Evolutionary conservation across 2,797 vertebrate genomes (phyloP), one percentile per base, ranked within the genome.

Genomic region (Chrysocyon brachyurus): DNA sequence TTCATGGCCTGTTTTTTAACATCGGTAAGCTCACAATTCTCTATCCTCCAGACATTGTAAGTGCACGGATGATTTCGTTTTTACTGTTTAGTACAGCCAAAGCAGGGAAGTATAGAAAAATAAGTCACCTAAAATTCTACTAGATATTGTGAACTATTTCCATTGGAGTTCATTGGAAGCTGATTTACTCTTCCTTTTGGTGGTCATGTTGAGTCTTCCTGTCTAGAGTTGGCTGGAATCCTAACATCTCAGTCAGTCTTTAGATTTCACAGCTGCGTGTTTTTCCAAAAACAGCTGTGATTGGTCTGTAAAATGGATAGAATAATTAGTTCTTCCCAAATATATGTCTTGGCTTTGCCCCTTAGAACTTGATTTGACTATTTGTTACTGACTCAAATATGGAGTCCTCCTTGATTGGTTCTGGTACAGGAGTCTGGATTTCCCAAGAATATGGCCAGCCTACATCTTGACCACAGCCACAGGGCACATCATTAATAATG

Each of bases 91-190:
- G 54, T 63, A 46, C 3, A 72, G 90, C 59, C 59, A 61, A 64
- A 59, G n/a, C 64, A 82, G 70, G 90, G 81, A 95, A 94, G 36
- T 40, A 40, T 22, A 94, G 89, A 86, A 70, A 89, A 89, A 77
- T 46, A 16, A 95, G 73, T 61, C 26, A 75, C 52, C 31, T 90
- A 12, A 16, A 88, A 46, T 78, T 49, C 40, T 73, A 22, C 68
- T 91, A 24, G 57, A 11, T 86, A 85, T 70, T 82, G 66, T 64
- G 66, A 86, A 14, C 21, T 22, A 7, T 54, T 84, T 90, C 63
- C 57, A 77, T 64, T 70, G 84, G 14, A 12, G 17, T 88, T 84
- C 64, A 33, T 17, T 89, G 66, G 92, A 75, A 40, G 16, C 68
- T 79, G 61, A 31, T 56, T 64, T 46, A 28, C 79, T 28, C n/a